Evolutionary conservation across 2,797 vertebrate genomes (phyloP), one percentile per base, ranked within the genome.

Genomic region (Coilia nasus): DNA sequence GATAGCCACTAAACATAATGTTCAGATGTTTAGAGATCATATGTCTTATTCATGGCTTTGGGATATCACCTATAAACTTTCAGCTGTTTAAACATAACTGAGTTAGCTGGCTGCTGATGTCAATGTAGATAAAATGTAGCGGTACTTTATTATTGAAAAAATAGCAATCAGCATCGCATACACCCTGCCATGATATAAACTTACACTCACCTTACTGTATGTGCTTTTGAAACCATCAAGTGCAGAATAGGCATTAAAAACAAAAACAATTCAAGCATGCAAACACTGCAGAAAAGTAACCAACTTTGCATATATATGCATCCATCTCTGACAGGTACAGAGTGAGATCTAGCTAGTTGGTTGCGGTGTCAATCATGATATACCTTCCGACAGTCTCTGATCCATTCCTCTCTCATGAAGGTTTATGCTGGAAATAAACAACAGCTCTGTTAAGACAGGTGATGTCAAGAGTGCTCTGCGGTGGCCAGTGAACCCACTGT

Each of bases 401-500:
- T 35, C 25, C 31, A 41, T 78, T 78, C 71, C 35, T 78, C 17
- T 44, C 71, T 9, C 19, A 19, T 71, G 25, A 11, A 31, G 17
- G 71, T 19, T 35, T 14, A 35, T 71, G 64, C 14, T 71, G 28
- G 62, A 28, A 71, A 41, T 17, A 81, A 85, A 84, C 83, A 85
- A 41, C 35, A 19, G 15, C 31, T 41, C 15, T 6, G 41, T 41
- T 78, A 44, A 64, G 41, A 78, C 35, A 21, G 35, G 31, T 35
- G 41, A 44, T 78, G 71, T 44, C 71, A 78, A 9, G 71, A 44
- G 71, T 17, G 9, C 71, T 78, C 35, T 41, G 67, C 41, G 71
- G 17, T 78, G 17, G 71, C 17, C 83, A 75, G 83, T 82, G 82
- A 67, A 46, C 85, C 75, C 83, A 75, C 83, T 75, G 50, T 78